Conservation (phyloP, 2,797 vertebrate genomes). For the Taenioides sp. region DNA sequence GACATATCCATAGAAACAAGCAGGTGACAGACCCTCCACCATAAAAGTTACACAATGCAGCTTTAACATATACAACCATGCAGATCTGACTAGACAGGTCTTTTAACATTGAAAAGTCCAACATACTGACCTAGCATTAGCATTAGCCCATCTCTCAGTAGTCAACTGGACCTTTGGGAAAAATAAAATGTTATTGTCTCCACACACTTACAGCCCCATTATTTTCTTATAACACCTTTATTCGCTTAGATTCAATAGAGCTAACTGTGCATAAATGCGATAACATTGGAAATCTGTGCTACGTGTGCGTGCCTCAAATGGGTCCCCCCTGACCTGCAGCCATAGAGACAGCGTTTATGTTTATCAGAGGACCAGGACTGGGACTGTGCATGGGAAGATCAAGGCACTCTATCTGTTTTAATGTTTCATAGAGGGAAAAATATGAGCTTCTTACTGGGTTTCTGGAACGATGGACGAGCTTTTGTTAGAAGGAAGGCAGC, state of each 20-base stretch:
- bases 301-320: background rate
- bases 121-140: too few relatives aligned
- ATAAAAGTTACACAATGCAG: too few relatives aligned
- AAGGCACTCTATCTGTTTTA: background rate
- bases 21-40: too few relatives aligned
- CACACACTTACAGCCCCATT: background rate
- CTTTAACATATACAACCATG: too few relatives aligned
- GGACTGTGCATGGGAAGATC: background rate
- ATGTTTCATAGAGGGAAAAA: background rate
- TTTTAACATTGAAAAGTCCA: too few relatives aligned
- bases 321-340: constrained; percentile 8
- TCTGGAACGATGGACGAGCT: background rate
- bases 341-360: background rate
- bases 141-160: too few relatives aligned
- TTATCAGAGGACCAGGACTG: background rate
- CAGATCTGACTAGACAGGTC: too few relatives aligned
- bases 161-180: background rate
- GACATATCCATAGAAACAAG: too few relatives aligned
- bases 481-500: background rate
- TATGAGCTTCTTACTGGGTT: constrained; percentile 2
- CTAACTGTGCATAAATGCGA: too few relatives aligned
- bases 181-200: background rate
- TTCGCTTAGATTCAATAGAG: background rate
- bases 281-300: too few relatives aligned
- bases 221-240: background rate